Conservation (phyloP, 2,113 vertebrate genomes). For the Lepisosteus oculatus region DNA sequence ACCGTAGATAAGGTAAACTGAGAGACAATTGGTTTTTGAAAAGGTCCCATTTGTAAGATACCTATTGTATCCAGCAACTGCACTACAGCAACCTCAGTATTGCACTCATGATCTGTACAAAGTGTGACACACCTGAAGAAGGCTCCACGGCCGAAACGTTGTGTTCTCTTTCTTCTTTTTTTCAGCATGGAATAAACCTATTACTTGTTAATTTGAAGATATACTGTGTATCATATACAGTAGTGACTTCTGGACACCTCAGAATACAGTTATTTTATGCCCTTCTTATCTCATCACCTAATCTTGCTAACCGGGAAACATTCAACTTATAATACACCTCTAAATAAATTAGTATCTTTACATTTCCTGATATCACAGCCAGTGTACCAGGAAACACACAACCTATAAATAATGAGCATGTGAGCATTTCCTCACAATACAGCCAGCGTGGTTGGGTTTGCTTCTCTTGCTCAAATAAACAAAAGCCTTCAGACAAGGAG, state of each 20-base stretch:
- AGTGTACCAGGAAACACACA: slow-evolving; percentile 19
- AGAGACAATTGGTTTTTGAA: no score
- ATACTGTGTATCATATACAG: neutral
- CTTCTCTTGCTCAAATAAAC: slow-evolving; percentile 13
- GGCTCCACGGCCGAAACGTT: no score
- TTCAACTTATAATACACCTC: neutral
- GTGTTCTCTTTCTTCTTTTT: no score
- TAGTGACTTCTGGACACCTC: slow-evolving; percentile 4
- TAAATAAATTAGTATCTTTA: neutral
- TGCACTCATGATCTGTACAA: no score
- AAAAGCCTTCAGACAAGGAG: neutral
- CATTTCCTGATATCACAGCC: neutral
- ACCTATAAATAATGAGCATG: slow-evolving; percentile 17
- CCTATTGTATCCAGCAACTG: no score
- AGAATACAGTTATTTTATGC: neutral
- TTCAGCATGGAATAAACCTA: no score
- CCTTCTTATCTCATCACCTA: slow-evolving; percentile 14
- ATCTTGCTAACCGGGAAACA: slow-evolving; percentile 5
- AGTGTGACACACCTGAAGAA: no score
- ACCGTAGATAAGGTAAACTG: no score
- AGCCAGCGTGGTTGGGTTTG: slow-evolving; percentile 18
- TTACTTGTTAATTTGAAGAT: no score
- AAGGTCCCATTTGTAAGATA: no score
- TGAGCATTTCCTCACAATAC: slow-evolving; percentile 18
- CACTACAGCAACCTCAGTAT: no score